Conservation (phyloP, 2,113 vertebrate genomes). For the Notechis scutatus region DNA sequence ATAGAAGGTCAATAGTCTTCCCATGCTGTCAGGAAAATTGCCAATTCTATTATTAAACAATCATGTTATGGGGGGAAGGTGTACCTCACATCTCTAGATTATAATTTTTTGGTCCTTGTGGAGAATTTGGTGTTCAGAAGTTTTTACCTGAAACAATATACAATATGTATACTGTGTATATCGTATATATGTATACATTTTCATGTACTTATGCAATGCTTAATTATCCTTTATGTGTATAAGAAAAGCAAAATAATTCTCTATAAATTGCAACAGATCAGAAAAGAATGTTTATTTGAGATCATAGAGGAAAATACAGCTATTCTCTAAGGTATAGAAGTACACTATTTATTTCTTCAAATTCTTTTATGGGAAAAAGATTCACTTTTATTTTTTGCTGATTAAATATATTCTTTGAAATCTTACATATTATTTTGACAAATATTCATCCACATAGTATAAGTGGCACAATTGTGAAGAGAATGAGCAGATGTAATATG, state of each 20-base stretch:
- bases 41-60: background rate
- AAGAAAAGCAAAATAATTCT: background rate
- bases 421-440: conserved; percentile 71
- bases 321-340: conserved; percentile 32
- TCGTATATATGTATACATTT: background rate
- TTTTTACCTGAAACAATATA: background rate
- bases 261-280: conserved; percentile 18
- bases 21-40: background rate
- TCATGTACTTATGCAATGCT: background rate
- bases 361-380: conserved; percentile 60
- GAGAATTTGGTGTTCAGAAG: background rate
- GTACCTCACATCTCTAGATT: background rate
- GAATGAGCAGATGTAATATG: conserved; percentile 60
- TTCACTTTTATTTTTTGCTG: conserved; percentile 65
- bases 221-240: background rate
- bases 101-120: background rate
- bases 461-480: conserved; percentile 62
- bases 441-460: conserved; percentile 61
- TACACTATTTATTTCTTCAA: conserved; percentile 39
- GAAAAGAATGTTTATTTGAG: conserved; percentile 31
- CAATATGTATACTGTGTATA: background rate
- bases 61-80: background rate
- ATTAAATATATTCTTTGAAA: conserved; percentile 62
- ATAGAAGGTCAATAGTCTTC: background rate
- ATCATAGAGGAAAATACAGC: conserved; percentile 35